Evolutionary conservation across 1,140 invertebrate species (phyloP).

Genomic region (Kradibia gibbosae): DNA sequence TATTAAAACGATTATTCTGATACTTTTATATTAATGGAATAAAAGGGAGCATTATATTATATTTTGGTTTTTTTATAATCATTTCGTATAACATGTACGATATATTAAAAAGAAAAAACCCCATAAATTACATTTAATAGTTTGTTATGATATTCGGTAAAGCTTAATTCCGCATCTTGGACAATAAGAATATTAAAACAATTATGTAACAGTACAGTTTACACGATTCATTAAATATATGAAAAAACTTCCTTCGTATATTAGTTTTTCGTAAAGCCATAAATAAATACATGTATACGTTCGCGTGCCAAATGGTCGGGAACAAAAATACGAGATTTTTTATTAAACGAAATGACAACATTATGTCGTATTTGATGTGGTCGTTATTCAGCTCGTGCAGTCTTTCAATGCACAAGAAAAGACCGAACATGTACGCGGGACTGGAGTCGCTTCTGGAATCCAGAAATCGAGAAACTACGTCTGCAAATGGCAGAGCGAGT

Average conservation of each 20-base stretch:
- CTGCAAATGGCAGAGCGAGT: conserved; percentile 32
- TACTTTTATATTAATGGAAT: too few relatives aligned
- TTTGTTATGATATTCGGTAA: too few relatives aligned
- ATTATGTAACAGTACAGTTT: not conserved
- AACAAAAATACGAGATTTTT: not conserved
- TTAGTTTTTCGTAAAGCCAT: not conserved
- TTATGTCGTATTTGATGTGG: conserved; percentile 29
- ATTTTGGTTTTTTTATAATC: too few relatives aligned
- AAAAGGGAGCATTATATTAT: too few relatives aligned
- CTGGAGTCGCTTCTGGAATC: conserved; percentile 35
- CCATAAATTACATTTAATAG: too few relatives aligned
- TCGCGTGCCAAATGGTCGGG: not conserved
- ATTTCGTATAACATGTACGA: too few relatives aligned
- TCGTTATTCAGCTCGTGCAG: conserved; percentile 4
- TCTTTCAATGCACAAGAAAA: conserved; percentile 24
- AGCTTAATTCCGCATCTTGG: too few relatives aligned
- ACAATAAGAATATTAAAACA: too few relatives aligned
- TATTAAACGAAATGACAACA: conserved; percentile 33
- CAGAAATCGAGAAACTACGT: conserved; percentile 43
- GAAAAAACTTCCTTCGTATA: not conserved
- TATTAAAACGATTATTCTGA: too few relatives aligned
- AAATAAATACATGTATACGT: not conserved
- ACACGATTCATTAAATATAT: not conserved
- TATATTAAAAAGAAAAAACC: too few relatives aligned
- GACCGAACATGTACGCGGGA: not conserved